Conservation (phyloP, 2,888 invertebrate species). For the Opisthograptis luteolata region DNA sequence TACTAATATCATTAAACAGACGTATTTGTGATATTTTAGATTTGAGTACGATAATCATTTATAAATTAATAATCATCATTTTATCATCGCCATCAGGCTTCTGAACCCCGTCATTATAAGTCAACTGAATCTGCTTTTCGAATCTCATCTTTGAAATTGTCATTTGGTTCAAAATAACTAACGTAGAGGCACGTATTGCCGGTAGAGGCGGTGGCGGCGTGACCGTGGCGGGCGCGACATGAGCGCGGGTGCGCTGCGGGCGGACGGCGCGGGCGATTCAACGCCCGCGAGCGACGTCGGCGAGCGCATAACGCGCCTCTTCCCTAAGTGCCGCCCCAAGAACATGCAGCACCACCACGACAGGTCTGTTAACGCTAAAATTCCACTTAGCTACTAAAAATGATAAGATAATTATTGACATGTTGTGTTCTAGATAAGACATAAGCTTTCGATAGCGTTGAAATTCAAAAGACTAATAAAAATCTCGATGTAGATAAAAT, state of each 20-base stretch:
- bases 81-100: too few species aligned
- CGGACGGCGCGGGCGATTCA: slow-evolving; percentile 79
- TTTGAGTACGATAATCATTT: too few species aligned
- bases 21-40: too few species aligned
- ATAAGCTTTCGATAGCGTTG: not conserved
- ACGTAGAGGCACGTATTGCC: slow-evolving; percentile 63
- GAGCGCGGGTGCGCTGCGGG: slow-evolving; percentile 77
- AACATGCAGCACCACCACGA: slow-evolving; percentile 82
- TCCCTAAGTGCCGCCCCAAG: slow-evolving; percentile 93
- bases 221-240: slow-evolving; percentile 67
- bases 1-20: too few species aligned
- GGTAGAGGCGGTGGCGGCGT: slow-evolving; percentile 73
- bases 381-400: too few species aligned
- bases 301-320: slow-evolving; percentile 93
- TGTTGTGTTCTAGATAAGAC: not conserved
- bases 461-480: too few species aligned
- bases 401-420: too few species aligned
- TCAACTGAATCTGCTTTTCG: too few species aligned
- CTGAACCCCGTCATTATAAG: too few species aligned
- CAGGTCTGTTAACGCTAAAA: slow-evolving; percentile 52
- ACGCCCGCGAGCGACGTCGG: slow-evolving; percentile 83
- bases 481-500: too few species aligned
- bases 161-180: slow-evolving; percentile 43
- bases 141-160: not conserved
- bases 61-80: too few species aligned